Evolutionary conservation across 2,113 vertebrate species (phyloP), one percentile per base, ranked within the genome.

Genomic region (Mobula birostris): DNA sequence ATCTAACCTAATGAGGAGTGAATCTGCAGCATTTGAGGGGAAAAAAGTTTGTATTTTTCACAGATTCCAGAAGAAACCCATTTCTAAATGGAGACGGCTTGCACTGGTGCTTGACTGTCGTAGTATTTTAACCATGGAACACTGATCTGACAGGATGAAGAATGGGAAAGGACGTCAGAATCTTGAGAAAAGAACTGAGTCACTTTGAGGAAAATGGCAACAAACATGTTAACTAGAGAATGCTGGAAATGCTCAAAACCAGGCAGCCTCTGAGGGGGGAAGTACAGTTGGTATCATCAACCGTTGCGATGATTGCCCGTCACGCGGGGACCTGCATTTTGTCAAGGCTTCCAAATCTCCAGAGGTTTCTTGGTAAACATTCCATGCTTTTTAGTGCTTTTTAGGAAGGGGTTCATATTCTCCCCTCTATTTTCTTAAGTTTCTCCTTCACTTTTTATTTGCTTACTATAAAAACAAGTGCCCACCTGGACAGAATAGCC

Each of bases 11-110:
- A 66, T 66, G 58, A 90, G 58, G 85, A 90, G 85, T n/a, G 85
- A 90, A 90, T 90, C 85, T 66, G 61, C 85, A 90, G 85, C 85
- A 90, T 66, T 90, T 90, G 85, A 68, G 85, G 85, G 85, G 63
- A 66, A 66, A 85, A 19, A 29, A 66, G 29, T 90, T 90, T 90
- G 61, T 66, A 90, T 90, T 90, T 90, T 66, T 90, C 66, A 63
- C 27, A 66, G 14, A 68, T 68, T 90, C 61, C 63, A 6, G 61
- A 68, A 90, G 29, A 68, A 90, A 66, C 2, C 61, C 0, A 1
- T 66, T 90, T 90, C 61, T 66, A 90, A 88, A 66, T 66, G 85
- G 85, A 32, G 61, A 90, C 61, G 63, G 58, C 58, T 14, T 88
- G 85, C 24, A 90, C 6, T 79, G 63, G 61, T 90, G 85, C 61